phyloP scores from a whole-genome alignment of 2,888 invertebrate species.

The Spisula solida region DNA sequence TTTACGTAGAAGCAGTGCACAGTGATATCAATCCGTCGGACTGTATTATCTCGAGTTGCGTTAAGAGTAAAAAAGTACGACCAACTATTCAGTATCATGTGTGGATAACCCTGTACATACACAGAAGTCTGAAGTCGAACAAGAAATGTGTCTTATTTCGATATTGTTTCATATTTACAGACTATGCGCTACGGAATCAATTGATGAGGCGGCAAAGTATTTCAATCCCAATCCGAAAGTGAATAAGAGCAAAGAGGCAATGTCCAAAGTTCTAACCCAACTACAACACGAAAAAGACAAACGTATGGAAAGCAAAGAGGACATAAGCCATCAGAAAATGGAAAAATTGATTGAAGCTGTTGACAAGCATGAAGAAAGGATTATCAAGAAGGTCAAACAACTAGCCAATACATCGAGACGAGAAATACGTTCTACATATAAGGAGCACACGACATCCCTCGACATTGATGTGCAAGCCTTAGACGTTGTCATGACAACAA shows the following conservation, averaged over 20 bases:
- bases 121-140: too few species aligned
- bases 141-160: too few species aligned
- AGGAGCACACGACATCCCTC: too few species aligned
- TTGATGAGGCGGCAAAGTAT: background rate
- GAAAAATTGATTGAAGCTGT: conserved; percentile 19
- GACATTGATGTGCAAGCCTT: background rate
- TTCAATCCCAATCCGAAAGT: conserved; percentile 16
- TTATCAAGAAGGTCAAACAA: conserved; percentile 21
- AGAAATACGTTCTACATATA: too few species aligned
- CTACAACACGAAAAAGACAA: conserved; percentile 4
- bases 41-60: too few species aligned
- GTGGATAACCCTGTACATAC: too few species aligned
- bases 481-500: conserved; percentile 11
- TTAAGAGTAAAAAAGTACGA: too few species aligned
- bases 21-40: too few species aligned
- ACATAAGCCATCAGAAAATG: background rate
- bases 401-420: background rate
- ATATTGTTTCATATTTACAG: background rate
- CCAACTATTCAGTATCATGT: too few species aligned
- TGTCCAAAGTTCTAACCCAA: conserved; percentile 1
- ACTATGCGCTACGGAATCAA: background rate
- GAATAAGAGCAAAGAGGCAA: conserved; percentile 2
- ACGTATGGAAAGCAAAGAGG: background rate
- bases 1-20: too few species aligned
- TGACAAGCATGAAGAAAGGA: conserved; percentile 10